Conservation (phyloP, 2,113 vertebrate genomes). For the Galbula dea region DNA sequence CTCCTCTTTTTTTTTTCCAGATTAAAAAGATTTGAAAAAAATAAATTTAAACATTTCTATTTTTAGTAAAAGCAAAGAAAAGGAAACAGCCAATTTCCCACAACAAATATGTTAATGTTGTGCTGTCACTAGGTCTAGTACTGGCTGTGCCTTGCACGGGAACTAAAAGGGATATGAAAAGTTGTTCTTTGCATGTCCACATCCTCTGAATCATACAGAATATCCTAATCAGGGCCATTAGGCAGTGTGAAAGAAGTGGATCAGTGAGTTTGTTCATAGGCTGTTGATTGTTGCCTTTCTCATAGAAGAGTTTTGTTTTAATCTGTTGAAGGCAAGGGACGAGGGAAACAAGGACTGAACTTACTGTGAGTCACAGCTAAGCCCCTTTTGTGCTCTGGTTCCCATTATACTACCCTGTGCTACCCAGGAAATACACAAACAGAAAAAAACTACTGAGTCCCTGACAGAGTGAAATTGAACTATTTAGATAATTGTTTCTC, state of each 20-base stretch:
- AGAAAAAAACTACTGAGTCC: background rate
- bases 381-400: background rate
- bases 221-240: too few relatives aligned
- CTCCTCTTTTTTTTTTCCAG: background rate
- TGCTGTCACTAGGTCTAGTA: background rate
- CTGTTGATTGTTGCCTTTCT: background rate
- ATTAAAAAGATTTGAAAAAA: background rate
- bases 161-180: background rate
- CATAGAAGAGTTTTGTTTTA: background rate
- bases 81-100: background rate
- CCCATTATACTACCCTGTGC: background rate
- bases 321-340: background rate
- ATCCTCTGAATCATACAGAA: rapidly evolving
- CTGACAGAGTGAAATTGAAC: background rate
- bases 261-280: background rate
- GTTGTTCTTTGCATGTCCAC: rapidly evolving
- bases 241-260: rapidly evolving
- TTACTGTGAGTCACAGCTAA: background rate
- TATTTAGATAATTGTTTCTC: background rate
- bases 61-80: background rate
- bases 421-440: background rate
- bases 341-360: background rate
- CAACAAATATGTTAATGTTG: background rate
- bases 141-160: background rate
- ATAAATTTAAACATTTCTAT: background rate